Evolutionary conservation across 2,797 vertebrate species (phyloP).

Genomic region (Cyprinella venusta): DNA sequence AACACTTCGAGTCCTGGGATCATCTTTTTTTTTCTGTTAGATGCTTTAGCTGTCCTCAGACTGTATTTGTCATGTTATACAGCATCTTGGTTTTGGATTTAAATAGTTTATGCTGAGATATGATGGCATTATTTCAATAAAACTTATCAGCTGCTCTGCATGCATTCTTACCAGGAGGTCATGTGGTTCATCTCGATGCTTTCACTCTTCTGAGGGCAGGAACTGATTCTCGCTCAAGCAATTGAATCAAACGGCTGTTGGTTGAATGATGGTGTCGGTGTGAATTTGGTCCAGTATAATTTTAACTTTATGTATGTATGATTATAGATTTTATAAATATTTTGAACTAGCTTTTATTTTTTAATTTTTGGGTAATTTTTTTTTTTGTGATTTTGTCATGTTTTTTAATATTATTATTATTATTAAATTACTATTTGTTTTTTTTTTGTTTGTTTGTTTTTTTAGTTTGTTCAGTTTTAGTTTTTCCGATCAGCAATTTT

Average conservation of each 20-base stretch:
- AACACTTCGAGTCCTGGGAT: slow-evolving; percentile 18
- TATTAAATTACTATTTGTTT: too few species aligned
- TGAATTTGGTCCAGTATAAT: background rate
- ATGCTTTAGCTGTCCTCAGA: slow-evolving; percentile 53
- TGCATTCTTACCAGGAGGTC: background rate
- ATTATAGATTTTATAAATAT: background rate
- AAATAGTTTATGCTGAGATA: slow-evolving; percentile 71
- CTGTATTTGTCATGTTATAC: slow-evolving; percentile 66
- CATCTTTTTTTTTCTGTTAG: slow-evolving; percentile 51
- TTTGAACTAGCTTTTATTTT: background rate
- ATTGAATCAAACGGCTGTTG: background rate
- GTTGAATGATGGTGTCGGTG: background rate
- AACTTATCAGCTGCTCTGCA: slow-evolving; percentile 67
- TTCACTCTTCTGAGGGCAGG: too few species aligned
- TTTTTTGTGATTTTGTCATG: too few species aligned
- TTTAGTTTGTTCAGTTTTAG: too few species aligned
- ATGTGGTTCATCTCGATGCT: background rate
- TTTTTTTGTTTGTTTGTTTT: too few species aligned
- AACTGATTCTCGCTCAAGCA: background rate
- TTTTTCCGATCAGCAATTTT: too few species aligned
- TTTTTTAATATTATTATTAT: too few species aligned
- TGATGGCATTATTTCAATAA: slow-evolving; percentile 82
- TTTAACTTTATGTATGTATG: background rate
- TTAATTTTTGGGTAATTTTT: background rate
- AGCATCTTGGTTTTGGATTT: slow-evolving; percentile 72